Base-by-base conservation (phyloP, 1,140 invertebrate genomes). In the Drosophila repleta region DNA sequence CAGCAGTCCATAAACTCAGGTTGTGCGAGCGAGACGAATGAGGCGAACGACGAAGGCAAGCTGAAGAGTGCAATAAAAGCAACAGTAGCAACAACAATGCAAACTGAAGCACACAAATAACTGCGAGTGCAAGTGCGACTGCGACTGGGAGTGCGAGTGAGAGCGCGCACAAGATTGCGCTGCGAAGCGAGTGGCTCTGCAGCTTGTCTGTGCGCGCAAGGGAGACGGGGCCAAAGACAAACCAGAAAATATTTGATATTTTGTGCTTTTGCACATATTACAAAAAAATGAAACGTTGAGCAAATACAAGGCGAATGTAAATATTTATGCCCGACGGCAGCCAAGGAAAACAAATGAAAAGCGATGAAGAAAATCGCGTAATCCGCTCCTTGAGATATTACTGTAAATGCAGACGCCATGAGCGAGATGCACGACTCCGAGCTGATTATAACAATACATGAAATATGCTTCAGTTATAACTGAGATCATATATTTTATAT, bases 231-330 rank as follows among this genome's bases (percentile, higher is more conserved):
- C 43, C 53, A 53, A 60, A 45, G 56, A 52, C 1, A 76, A 77
- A 67, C 74, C 52, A 63, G 61, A 53, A 85, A 81, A 87, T 85
- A 85, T 78, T 87, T 81, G 74, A 85, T 79, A 79, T 77, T 73
- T 69, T 76, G 64, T 72, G 41, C 63, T 37, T 32, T 57, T 65
- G 61, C 64, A 62, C 41, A 68, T 52, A 84, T 76, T 20, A 85
- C 70, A 80, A 69, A 69, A 83, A n/a, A n/a, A n/a, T n/a, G n/a
- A n/a, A n/a, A 75, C 51, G 76, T 4, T 75, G 70, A 83, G 76
- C 76, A 84, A 83, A 83, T 72, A 75, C 67, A 67, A 82, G 73
- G 79, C 41, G 39, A 20, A 29, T 60, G 43, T 82, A 81, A 81
- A 81, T 81, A 73, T 81, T 62, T 68, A 62, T 72, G 58, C 48